Evolutionary conservation across 1,140 invertebrate species (phyloP).

Genomic region (Spodoptera frugiperda): DNA sequence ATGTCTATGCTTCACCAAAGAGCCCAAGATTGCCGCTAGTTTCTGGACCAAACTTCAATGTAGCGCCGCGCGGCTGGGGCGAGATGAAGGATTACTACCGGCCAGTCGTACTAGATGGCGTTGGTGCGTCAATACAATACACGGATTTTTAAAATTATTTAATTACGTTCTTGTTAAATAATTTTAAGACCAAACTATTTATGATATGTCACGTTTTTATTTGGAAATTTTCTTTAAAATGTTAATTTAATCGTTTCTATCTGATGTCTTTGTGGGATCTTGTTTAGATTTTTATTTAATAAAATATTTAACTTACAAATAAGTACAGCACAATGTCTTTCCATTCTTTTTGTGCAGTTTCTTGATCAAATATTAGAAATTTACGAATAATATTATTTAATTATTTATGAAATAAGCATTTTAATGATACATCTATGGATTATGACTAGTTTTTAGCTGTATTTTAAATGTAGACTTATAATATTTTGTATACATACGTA

Average conservation of each 20-base stretch:
- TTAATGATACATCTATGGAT: constrained; percentile 12
- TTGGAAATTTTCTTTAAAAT: constrained; percentile 5
- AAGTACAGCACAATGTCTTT: constrained; percentile 4
- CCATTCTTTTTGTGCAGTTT: constrained; percentile 1
- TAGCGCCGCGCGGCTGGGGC: constrained; percentile 93
- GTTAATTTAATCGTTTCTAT: constrained; percentile 20
- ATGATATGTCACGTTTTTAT: constrained; percentile 15
- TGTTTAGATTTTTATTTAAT: constrained; percentile 1
- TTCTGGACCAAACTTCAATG: constrained; percentile 90
- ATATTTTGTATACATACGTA: not conserved
- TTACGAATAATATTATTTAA: constrained; percentile 4
- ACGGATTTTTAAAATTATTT: constrained; percentile 86
- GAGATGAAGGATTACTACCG: constrained; percentile 88
- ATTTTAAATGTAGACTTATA: not conserved
- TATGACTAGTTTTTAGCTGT: constrained; percentile 22
- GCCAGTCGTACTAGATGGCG: constrained; percentile 89
- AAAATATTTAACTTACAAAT: not conserved
- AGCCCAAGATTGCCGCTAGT: constrained; percentile 76
- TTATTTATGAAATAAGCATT: constrained; percentile 13
- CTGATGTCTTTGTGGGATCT: constrained; percentile 14
- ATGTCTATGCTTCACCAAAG: constrained; percentile 78
- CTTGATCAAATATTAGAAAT: not conserved
- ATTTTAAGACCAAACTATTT: constrained; percentile 15
- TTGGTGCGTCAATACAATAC: constrained; percentile 80
- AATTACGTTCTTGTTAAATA: constrained; percentile 20